Evolutionary conservation across 2,888 invertebrate genomes (phyloP).

Genomic region (Brachyptera putata): DNA sequence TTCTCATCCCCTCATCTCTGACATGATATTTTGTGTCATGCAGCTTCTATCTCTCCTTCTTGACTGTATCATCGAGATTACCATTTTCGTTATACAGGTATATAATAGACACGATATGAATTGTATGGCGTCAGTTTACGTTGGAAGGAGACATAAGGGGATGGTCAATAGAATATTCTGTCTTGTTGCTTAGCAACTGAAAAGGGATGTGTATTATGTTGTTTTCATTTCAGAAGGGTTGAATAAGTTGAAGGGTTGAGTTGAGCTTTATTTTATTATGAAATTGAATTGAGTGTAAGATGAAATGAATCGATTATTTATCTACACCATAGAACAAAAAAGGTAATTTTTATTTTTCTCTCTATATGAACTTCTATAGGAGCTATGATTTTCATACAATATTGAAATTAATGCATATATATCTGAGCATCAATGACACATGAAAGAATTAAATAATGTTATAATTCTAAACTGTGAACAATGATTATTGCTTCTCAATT

Average conservation of each 20-base stretch:
- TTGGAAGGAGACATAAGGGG: too few relatives aligned
- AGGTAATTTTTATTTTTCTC: too few relatives aligned
- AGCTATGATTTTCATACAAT: too few relatives aligned
- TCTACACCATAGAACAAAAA: too few relatives aligned
- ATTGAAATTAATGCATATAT: too few relatives aligned
- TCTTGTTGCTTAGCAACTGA: conserved; percentile 18
- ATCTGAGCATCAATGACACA: too few relatives aligned
- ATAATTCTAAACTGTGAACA: too few relatives aligned
- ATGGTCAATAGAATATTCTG: conserved; percentile 11
- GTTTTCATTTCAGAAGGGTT: neutral
- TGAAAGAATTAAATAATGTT: too few relatives aligned
- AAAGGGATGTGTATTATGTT: neutral
- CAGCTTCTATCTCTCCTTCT: neutral
- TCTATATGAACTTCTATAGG: too few relatives aligned
- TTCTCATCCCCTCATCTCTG: conserved; percentile 3
- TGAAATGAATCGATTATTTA: too few relatives aligned
- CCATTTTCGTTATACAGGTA: conserved; percentile 17
- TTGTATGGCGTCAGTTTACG: conserved; percentile 9
- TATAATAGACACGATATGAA: conserved; percentile 8
- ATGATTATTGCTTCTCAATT: too few relatives aligned
- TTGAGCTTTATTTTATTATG: neutral
- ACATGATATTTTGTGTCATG: neutral
- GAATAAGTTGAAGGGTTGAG: neutral
- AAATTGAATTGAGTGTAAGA: neutral
- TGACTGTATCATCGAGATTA: conserved; percentile 1